Conservation (phyloP, 2,797 vertebrate genomes). For the Nyctalus aviator region DNA sequence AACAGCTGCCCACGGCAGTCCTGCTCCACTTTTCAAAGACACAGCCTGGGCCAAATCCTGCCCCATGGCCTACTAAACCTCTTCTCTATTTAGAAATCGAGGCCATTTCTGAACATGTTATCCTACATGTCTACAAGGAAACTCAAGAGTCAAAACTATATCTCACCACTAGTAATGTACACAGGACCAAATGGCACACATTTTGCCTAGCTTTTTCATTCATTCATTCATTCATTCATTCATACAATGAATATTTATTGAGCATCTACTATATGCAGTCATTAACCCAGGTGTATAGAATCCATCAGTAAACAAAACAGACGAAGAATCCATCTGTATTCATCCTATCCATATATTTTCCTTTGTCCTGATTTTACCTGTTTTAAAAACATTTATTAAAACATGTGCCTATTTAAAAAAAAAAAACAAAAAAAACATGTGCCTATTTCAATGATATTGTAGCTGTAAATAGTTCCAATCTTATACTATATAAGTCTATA, state of each 20-base stretch:
- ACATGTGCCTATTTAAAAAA: background rate
- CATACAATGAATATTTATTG: background rate
- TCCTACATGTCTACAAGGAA: background rate
- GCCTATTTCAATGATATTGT: background rate
- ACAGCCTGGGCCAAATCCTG: background rate
- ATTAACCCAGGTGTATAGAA: background rate
- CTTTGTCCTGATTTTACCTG: background rate
- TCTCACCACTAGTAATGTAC: background rate
- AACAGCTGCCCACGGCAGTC: background rate
- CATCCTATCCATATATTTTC: background rate
- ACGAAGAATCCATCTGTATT: background rate
- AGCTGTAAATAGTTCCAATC: background rate
- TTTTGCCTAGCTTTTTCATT: background rate
- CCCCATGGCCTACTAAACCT: background rate
- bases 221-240: background rate
- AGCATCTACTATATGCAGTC: background rate
- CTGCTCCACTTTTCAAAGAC: background rate
- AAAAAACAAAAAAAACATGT: too few species aligned
- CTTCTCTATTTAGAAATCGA: background rate
- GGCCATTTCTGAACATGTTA: background rate
- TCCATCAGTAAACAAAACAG: background rate
- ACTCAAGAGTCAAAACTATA: background rate
- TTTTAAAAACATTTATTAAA: slow-evolving; percentile 39
- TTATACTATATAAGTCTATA: slow-evolving; percentile 10
- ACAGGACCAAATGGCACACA: background rate